Conservation (phyloP, 2,113 vertebrate species). For the Syrrhaptes paradoxus region DNA sequence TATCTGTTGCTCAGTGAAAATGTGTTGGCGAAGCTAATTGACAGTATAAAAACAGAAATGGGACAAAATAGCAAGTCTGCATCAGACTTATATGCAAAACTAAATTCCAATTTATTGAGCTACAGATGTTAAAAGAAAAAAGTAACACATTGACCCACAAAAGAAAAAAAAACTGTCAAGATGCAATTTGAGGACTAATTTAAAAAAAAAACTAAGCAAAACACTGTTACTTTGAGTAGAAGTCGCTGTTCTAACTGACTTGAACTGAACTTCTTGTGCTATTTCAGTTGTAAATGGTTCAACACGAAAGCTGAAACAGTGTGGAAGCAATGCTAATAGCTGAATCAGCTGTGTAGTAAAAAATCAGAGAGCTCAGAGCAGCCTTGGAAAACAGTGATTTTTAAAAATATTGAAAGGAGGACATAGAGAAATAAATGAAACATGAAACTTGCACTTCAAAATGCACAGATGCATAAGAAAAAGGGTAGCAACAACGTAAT, state of each 20-base stretch:
- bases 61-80: not conserved
- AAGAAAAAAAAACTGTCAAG: not conserved
- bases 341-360: not conserved
- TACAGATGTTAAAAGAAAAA: not conserved
- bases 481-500: not conserved
- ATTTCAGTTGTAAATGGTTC: not conserved
- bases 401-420: not conserved
- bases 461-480: not conserved
- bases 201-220: too few relatives aligned
- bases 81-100: not conserved
- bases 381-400: not conserved
- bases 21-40: not conserved
- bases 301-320: not conserved
- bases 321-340: not conserved
- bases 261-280: not conserved
- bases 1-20: not conserved
- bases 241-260: not conserved
- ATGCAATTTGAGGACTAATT: not conserved
- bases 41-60: slow-evolving; percentile 10
- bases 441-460: slow-evolving; percentile 3
- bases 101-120: slow-evolving; percentile 21
- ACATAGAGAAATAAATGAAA: not conserved
- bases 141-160: not conserved
- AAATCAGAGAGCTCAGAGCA: not conserved
- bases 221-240: not conserved